Evolutionary conservation across 2,888 invertebrate species (phyloP).

Genomic region (Drosophila stalkeri): DNA sequence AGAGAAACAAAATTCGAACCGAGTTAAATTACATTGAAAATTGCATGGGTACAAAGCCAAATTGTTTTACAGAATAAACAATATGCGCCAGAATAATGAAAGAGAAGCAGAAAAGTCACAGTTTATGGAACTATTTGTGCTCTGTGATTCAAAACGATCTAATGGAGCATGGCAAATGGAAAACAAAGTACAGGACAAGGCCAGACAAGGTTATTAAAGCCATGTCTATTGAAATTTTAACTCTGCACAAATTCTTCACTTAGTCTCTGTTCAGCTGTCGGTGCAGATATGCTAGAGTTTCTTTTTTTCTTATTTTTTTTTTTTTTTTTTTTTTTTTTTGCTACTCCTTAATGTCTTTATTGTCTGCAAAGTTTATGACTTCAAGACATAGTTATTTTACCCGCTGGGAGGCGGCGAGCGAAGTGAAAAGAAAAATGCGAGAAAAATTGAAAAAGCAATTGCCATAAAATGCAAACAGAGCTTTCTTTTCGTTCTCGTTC

Average conservation of each 20-base stretch:
- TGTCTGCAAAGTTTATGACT: conserved; percentile 50
- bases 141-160: neutral
- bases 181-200: neutral
- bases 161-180: neutral
- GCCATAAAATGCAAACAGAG: conserved; percentile 48
- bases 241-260: neutral
- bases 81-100: conserved; percentile 30
- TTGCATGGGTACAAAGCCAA: conserved; percentile 55
- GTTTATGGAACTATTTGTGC: conserved; percentile 9
- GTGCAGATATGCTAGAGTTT: neutral
- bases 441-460: conserved; percentile 57
- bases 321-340: neutral
- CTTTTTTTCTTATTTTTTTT: neutral
- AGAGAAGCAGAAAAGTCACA: neutral
- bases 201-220: neutral
- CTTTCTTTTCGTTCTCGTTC: conserved; percentile 7
- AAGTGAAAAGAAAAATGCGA: conserved; percentile 36
- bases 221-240: neutral
- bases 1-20: conserved; percentile 54
- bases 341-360: conserved; percentile 23
- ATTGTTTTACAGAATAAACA: conserved; percentile 48
- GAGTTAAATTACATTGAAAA: conserved; percentile 78
- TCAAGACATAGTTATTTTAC: conserved; percentile 47
- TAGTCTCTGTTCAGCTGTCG: neutral
- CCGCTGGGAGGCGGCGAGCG: conserved; percentile 21